phyloP scores from a whole-genome alignment of 2,888 invertebrate species.

The Xanthia icteritia region DNA sequence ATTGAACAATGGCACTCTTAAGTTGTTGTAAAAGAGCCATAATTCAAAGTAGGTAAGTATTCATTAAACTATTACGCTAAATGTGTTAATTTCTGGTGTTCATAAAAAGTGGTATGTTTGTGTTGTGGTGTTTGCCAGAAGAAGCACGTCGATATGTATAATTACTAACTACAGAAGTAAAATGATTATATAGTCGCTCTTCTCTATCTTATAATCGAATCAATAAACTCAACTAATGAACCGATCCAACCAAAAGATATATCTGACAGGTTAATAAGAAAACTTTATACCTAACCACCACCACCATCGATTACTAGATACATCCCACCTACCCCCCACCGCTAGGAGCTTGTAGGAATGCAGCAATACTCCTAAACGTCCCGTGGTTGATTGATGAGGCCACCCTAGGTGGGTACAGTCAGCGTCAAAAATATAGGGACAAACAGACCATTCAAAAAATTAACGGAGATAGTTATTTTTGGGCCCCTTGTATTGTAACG shows the following conservation, averaged over 20 bases:
- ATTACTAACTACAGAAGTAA: neutral
- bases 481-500: too few species aligned
- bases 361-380: slow-evolving; percentile 24
- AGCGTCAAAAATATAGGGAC: neutral
- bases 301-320: slow-evolving; percentile 24
- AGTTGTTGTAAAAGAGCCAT: neutral
- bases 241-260: neutral
- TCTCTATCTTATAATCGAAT: neutral
- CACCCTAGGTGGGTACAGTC: slow-evolving; percentile 13
- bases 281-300: neutral
- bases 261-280: slow-evolving; percentile 12
- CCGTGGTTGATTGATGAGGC: slow-evolving; percentile 48
- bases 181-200: neutral
- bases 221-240: neutral
- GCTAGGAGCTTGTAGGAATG: slow-evolving; percentile 1
- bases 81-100: neutral
- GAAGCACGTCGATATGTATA: neutral
- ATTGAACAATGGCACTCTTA: neutral
- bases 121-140: neutral
- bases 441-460: neutral
- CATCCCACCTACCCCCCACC: neutral
- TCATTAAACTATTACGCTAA: neutral
- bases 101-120: neutral
- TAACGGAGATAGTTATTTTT: too few species aligned
- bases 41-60: neutral